Evolutionary conservation across 2,797 vertebrate genomes (phyloP).

Genomic region (Chrysocyon brachyurus): DNA sequence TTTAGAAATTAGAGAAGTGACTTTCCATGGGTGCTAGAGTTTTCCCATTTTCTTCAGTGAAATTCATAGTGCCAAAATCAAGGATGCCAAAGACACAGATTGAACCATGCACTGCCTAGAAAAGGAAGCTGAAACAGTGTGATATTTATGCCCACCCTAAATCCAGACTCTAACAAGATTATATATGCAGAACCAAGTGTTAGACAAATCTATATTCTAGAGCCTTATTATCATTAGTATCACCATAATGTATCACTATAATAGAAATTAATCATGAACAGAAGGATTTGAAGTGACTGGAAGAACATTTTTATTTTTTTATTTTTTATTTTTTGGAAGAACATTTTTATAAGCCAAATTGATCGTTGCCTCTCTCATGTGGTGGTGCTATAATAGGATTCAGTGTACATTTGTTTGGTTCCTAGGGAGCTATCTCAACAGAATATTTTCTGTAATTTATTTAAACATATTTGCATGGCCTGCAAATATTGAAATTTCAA

Average conservation of each 20-base stretch:
- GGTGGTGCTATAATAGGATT: background rate
- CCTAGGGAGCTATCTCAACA: background rate
- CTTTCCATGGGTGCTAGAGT: background rate
- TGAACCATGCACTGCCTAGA: background rate
- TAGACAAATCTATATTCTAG: background rate
- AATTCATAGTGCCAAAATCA: background rate
- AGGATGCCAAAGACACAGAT: background rate
- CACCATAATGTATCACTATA: background rate
- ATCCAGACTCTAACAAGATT: background rate
- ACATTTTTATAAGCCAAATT: background rate
- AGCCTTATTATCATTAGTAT: background rate
- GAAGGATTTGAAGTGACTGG: background rate
- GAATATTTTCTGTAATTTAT: background rate
- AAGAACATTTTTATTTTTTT: background rate
- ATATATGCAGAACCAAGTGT: background rate
- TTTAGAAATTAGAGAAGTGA: conserved; percentile 53
- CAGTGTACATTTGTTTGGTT: background rate
- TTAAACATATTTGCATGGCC: background rate
- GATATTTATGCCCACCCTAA: background rate
- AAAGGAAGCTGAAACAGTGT: background rate
- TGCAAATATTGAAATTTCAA: conserved; percentile 41
- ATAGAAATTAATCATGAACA: background rate
- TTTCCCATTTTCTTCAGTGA: conserved; percentile 22
- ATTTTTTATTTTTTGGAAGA: background rate
- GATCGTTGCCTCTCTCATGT: background rate